Evolutionary conservation across 2,113 vertebrate genomes (phyloP).

Genomic region (Silurus meridionalis): DNA sequence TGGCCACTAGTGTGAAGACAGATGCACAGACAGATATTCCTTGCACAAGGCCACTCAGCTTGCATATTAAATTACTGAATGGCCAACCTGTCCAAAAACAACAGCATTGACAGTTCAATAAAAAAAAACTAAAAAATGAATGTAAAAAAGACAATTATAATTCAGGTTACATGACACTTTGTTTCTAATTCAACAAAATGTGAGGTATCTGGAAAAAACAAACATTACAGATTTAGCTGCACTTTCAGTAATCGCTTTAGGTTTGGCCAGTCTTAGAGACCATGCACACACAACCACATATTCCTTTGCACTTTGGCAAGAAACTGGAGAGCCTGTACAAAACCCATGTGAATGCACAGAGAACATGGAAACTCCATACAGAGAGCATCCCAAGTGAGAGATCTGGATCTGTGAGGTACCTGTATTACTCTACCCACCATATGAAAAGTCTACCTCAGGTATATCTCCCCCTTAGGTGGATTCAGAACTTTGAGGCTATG

Average conservation of each 20-base stretch:
- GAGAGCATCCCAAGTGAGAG: not conserved
- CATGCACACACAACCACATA: not conserved
- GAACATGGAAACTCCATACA: not conserved
- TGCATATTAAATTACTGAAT: conserved; percentile 77
- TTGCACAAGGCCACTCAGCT: conserved; percentile 81
- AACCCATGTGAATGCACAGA: not conserved
- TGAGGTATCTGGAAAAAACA: not conserved
- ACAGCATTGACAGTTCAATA: not conserved
- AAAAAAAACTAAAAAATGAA: not conserved
- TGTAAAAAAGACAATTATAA: not conserved
- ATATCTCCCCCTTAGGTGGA: not conserved
- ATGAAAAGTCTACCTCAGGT: not conserved
- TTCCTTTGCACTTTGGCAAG: not conserved
- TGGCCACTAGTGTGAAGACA: conserved; percentile 81
- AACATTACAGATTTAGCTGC: not conserved
- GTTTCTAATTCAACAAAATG: not conserved
- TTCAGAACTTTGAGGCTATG: not conserved
- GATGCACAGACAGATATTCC: conserved; percentile 81
- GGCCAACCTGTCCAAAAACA: conserved; percentile 76
- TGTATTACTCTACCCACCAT: not conserved
- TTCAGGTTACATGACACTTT: not conserved
- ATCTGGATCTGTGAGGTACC: not conserved
- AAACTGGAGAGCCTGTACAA: not conserved
- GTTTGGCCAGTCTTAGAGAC: not conserved
- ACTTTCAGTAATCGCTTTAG: not conserved